These are phyloP conservation scores for Meganola albula DNA, from an alignment of 2,888 invertebrate species.

Conservation along the genomic window DNA sequence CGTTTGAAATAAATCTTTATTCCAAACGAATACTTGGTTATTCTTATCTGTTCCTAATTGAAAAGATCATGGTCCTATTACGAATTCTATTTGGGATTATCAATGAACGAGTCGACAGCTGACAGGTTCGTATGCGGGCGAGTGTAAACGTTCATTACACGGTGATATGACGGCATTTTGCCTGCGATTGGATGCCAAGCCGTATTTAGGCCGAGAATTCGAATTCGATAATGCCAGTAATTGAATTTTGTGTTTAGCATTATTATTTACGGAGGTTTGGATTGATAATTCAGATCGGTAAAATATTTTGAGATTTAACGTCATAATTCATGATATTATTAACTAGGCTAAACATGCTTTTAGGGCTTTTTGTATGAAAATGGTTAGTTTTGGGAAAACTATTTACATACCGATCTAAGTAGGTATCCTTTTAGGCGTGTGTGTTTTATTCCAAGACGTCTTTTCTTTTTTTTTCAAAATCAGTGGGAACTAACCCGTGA, in stretches of 20 bases:
- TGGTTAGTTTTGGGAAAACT: too few relatives aligned
- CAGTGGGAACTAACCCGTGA: too few relatives aligned
- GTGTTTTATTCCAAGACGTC: too few relatives aligned
- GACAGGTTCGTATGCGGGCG: constrained; percentile 28
- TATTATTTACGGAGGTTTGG: too few relatives aligned
- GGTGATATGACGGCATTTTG: constrained; percentile 22
- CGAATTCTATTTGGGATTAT: constrained; percentile 8
- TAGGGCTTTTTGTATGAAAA: too few relatives aligned
- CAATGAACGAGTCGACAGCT: constrained; percentile 16
- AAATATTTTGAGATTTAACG: too few relatives aligned
- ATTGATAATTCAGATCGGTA: too few relatives aligned
- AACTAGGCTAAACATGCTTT: too few relatives aligned
- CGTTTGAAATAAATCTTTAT: not conserved
- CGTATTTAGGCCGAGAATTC: constrained; percentile 7
- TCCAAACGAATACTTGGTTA: not conserved
- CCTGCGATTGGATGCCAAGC: constrained; percentile 16
- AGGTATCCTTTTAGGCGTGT: too few relatives aligned
- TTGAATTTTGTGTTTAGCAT: constrained; percentile 2
- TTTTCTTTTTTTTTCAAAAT: too few relatives aligned
- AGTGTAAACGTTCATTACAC: constrained; percentile 30
- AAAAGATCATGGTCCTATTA: not conserved
- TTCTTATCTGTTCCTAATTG: not conserved
- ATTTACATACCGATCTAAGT: too few relatives aligned
- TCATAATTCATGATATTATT: too few relatives aligned
- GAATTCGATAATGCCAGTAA: constrained; percentile 3